Percentiles rank a stretch among this genome's conserved stretches.
Evolutionary conservation across 2,113 vertebrate species (phyloP).

Genomic region (Meles meles): DNA sequence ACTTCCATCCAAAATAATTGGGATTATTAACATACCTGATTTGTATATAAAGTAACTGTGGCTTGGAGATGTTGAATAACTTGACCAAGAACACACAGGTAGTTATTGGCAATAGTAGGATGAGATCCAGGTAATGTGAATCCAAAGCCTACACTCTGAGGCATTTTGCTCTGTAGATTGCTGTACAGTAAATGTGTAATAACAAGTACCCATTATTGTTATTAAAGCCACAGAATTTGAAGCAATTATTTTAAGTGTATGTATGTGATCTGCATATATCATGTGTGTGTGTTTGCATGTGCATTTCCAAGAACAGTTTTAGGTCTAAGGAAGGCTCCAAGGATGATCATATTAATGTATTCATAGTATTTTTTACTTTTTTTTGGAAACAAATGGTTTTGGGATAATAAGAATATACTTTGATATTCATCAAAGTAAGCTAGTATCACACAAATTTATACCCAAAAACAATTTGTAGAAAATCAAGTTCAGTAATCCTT

Average conservation of each 20-base stretch:
- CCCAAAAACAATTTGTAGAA: not conserved
- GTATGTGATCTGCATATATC: not conserved
- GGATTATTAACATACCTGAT: not conserved
- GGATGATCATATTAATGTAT: not conserved
- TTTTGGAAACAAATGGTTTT: not conserved
- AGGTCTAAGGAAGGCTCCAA: not conserved
- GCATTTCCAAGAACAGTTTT: no score
- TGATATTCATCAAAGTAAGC: not conserved
- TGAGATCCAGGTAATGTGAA: not conserved
- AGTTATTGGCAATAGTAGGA: not conserved
- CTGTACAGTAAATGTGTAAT: not conserved
- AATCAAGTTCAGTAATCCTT: not conserved
- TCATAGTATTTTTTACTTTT: not conserved
- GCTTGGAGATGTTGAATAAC: not conserved
- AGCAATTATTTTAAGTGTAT: not conserved
- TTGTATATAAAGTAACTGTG: not conserved
- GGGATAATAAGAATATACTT: not conserved
- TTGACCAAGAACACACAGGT: not conserved
- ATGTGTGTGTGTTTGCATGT: not conserved
- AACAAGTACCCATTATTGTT: not conserved
- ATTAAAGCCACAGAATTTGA: not conserved
- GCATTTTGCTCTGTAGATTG: not conserved
- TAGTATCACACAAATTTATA: not conserved
- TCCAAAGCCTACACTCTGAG: not conserved
- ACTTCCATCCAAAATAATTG: not conserved